Percentiles rank a stretch among this genome's conserved stretches.
Conservation (phyloP, 2,888 invertebrate species). For the Hymenopus coronatus region DNA sequence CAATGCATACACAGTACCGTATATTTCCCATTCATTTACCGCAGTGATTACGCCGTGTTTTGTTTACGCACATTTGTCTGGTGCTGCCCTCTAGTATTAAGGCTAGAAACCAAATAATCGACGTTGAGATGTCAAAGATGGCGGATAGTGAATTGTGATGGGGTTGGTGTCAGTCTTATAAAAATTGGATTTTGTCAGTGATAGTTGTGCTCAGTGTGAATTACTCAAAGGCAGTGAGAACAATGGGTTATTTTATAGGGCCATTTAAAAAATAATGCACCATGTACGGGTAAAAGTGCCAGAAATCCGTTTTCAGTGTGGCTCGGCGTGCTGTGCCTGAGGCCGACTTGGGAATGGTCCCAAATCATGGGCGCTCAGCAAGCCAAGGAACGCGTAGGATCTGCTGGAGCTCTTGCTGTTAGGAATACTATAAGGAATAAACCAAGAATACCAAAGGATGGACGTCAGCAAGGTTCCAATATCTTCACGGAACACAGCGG, state of each 20-base stretch:
- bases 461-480: constrained; percentile 80
- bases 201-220: constrained; percentile 1
- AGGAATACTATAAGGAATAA: constrained; percentile 54
- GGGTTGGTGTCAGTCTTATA: constrained; percentile 29
- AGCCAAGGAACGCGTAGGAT: constrained; percentile 82
- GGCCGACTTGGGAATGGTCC: constrained; percentile 42
- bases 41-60: neutral
- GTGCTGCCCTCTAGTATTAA: constrained; percentile 32
- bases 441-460: constrained; percentile 75
- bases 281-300: constrained; percentile 31
- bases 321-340: constrained; percentile 40
- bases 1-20: neutral
- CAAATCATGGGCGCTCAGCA: constrained; percentile 87
- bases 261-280: constrained; percentile 20
- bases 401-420: constrained; percentile 56
- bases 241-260: neutral
- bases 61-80: neutral
- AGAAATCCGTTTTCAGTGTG: constrained; percentile 43
- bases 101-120: constrained; percentile 52
- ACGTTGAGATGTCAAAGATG: constrained; percentile 55
- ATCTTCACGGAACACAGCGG: constrained; percentile 94
- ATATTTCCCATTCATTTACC: neutral
- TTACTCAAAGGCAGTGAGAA: neutral
- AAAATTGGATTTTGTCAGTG: constrained; percentile 33
- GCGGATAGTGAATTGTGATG: constrained; percentile 43